A percentile compares a stretch with the other conserved stretches of the same genome.
Evolutionary conservation across 2,888 invertebrate species (phyloP).

Genomic region (Lithophane leautieri): DNA sequence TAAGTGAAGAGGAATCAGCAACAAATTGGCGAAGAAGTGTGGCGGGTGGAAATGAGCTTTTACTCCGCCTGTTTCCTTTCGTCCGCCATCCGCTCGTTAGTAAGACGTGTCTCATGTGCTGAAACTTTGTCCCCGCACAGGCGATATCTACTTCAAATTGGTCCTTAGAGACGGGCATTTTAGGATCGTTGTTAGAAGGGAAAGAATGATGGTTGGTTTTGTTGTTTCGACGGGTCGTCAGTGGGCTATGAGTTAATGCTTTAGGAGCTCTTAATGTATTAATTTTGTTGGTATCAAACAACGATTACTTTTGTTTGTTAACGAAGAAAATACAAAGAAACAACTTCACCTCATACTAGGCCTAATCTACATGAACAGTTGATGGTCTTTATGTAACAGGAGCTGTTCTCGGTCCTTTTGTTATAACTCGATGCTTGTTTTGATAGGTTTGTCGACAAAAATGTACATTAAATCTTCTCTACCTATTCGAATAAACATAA

Average conservation of each 20-base stretch:
- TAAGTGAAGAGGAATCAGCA: constrained; percentile 29
- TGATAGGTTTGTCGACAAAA: not conserved
- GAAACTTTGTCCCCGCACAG: constrained; percentile 41
- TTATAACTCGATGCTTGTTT: not conserved
- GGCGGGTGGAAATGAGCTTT: constrained; percentile 40
- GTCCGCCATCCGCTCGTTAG: constrained; percentile 55
- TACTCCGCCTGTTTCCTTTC: constrained; percentile 50
- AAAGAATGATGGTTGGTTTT: not conserved
- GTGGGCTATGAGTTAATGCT: too few relatives aligned
- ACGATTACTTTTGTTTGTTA: too few relatives aligned
- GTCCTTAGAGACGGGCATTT: constrained; percentile 14
- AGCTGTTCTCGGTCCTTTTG: not conserved
- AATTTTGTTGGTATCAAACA: too few relatives aligned
- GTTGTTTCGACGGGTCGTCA: not conserved
- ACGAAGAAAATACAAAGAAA: too few relatives aligned
- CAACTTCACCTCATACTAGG: too few relatives aligned
- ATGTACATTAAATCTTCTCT: not conserved
- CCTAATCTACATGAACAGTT: not conserved
- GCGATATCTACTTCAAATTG: constrained; percentile 15
- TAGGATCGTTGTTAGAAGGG: not conserved
- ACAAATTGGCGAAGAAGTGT: constrained; percentile 31
- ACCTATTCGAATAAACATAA: constrained; percentile 1
- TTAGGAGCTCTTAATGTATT: too few relatives aligned
- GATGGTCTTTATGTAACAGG: not conserved
- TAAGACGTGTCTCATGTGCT: constrained; percentile 46